Conservation (phyloP, 1,140 invertebrate genomes). For the Megalonaias nervosa region DNA sequence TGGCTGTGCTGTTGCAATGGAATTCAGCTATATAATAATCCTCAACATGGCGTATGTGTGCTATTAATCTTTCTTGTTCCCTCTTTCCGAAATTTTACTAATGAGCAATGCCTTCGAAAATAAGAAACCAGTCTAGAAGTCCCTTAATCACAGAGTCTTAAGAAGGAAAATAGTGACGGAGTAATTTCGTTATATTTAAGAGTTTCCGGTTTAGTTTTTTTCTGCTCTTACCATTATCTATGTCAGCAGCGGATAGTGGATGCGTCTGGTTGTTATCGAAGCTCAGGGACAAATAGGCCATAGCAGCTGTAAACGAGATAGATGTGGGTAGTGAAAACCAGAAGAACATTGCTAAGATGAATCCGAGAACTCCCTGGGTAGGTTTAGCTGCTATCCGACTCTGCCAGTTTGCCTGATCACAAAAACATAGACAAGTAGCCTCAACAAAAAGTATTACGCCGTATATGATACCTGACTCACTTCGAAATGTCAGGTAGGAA, state of each 20-base stretch:
- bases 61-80: too few relatives aligned
- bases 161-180: too few relatives aligned
- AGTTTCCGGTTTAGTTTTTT: too few relatives aligned
- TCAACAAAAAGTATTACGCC: constrained; percentile 43
- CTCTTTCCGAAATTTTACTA: too few relatives aligned
- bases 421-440: constrained; percentile 56
- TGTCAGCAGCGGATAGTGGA: constrained; percentile 40
- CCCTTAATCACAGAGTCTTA: too few relatives aligned
- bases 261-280: constrained; percentile 43
- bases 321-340: constrained; percentile 69
- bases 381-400: constrained; percentile 51
- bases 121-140: too few relatives aligned
- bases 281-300: constrained; percentile 54
- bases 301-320: constrained; percentile 57
- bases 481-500: constrained; percentile 45
- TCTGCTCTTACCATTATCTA: constrained; percentile 52
- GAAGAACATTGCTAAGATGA: constrained; percentile 63
- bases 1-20: too few relatives aligned
- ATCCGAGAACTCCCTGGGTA: constrained; percentile 49
- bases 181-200: too few relatives aligned
- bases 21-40: too few relatives aligned
- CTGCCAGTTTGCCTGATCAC: constrained; percentile 62
- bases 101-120: too few relatives aligned
- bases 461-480: constrained; percentile 27
- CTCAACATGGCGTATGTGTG: too few relatives aligned